Percentiles rank a stretch among this genome's conserved stretches.
phyloP scores from a whole-genome alignment of 1,140 invertebrate species.

The Matsumurasca onukii region DNA sequence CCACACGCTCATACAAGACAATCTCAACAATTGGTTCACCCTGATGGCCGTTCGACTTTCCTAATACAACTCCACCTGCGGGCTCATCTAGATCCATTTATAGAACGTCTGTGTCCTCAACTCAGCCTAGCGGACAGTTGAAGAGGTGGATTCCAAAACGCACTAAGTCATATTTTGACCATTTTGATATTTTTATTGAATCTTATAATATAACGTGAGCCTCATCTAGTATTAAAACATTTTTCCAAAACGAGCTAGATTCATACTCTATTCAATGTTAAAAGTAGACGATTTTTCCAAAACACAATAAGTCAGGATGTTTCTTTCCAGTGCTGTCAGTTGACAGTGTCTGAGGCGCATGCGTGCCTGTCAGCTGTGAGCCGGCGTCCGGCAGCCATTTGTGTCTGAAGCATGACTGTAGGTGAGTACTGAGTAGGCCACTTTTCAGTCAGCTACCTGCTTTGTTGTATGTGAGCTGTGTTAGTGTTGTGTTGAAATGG shows the following conservation, averaged over 20 bases:
- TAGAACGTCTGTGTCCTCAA: too few relatives aligned
- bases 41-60: too few relatives aligned
- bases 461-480: background rate
- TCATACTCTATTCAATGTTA: background rate
- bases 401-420: background rate
- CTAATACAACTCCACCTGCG: too few relatives aligned
- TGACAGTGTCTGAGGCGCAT: too few relatives aligned
- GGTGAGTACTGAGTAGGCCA: background rate
- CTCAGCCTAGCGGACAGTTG: background rate
- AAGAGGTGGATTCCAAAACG: background rate
- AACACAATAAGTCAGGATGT: background rate
- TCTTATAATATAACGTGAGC: background rate
- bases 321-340: background rate
- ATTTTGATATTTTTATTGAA: background rate
- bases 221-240: background rate
- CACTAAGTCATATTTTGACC: background rate
- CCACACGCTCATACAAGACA: too few relatives aligned
- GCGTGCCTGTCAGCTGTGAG: background rate
- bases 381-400: background rate
- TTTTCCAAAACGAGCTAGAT: background rate
- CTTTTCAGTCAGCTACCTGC: background rate
- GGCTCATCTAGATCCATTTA: too few relatives aligned
- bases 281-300: background rate
- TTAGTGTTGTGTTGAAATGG: background rate
- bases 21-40: too few relatives aligned